Percentiles rank a stretch among this genome's conserved stretches.
phyloP scores from a whole-genome alignment of 2,888 invertebrate species.

The Euzetes globulus region DNA sequence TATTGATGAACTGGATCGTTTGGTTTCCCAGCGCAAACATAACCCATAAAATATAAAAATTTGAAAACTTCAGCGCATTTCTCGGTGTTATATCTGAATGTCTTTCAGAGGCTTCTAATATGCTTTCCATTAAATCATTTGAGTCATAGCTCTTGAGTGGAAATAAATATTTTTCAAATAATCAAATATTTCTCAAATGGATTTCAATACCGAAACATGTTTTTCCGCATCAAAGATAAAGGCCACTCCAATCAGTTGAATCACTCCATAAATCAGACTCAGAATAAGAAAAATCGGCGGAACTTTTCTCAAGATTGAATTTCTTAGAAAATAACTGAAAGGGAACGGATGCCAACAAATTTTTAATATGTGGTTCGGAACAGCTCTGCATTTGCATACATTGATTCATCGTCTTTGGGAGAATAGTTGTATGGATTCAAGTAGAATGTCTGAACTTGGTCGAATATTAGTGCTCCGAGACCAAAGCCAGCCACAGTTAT shows the following conservation, averaged over 20 bases:
- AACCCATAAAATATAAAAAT: slow-evolving; percentile 47
- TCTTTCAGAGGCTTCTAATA: neutral
- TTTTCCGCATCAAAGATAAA: slow-evolving; percentile 40
- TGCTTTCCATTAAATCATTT: neutral
- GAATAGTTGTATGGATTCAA: slow-evolving; percentile 47
- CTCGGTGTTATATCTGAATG: slow-evolving; percentile 38
- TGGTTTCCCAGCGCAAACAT: slow-evolving; percentile 46
- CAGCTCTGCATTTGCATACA: neutral
- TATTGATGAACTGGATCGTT: slow-evolving; percentile 46
- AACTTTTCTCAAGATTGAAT: slow-evolving; percentile 43
- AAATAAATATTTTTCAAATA: neutral
- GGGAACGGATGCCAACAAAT: neutral
- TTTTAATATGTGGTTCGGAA: neutral
- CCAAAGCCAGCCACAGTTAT: slow-evolving; percentile 48
- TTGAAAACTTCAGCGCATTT: slow-evolving; percentile 43
- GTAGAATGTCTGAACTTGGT: slow-evolving; percentile 47
- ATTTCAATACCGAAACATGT: neutral
- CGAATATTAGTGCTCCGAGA: slow-evolving; percentile 47
- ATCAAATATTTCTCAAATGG: neutral
- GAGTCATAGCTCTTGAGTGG: neutral
- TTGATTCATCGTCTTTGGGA: slow-evolving; percentile 38
- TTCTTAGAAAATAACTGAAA: neutral
- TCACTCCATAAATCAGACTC: slow-evolving; percentile 44
- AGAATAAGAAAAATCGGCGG: slow-evolving; percentile 46
- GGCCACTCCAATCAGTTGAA: slow-evolving; percentile 45